Base-by-base conservation (phyloP, 2,888 invertebrate species). In the Oligia latruncula region DNA sequence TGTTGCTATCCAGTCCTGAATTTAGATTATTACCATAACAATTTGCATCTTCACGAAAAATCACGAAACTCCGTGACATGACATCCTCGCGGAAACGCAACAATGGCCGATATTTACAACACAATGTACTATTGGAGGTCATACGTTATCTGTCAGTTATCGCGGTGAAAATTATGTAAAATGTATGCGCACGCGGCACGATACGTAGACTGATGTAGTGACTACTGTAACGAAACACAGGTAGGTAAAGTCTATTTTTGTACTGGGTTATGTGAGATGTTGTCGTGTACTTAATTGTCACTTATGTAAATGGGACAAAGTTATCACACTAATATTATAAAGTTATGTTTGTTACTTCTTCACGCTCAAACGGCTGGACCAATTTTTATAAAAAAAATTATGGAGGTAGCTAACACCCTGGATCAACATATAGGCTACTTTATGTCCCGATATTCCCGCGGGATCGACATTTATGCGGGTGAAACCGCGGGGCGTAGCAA, bases 121-220 rank as follows among this genome's bases (percentile, higher is more conserved):
- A 82, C 65, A 77, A 86, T 68, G 35, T 67, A 52, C 66, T 35
- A 71, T 43, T 70, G 43, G 80, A 88, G 88, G 87, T 62, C 82
- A 65, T 23, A 20, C 77, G 71, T 82, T 82, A 71, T 71, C 75
- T 66, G 60, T 70, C 58, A 86, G 78, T 84, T 86, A 87, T 78
- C 80, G 66, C 4, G 4, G 13, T 58, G 55, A 65, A 74, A 73
- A 81, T 71, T 71, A 73, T 77, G 77, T 82, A 40, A 74, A 77
- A 74, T 71, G 23, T 43, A 55, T 71, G 73, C 43, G 76, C 78
- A 73, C 29, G 62, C 62, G 73, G 58, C 60, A 23, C n/a, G 55
- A n/a, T 17, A 23, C 9, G 9, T 17, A 13, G n/a, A 13, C 20
- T 65, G 52, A 65, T 40, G 58, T 68, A 55, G 23, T 49, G 43